These are phyloP conservation scores for Odontocerum albicorne DNA, from an alignment of 2,888 invertebrate genomes.

Conservation along the genomic window DNA sequence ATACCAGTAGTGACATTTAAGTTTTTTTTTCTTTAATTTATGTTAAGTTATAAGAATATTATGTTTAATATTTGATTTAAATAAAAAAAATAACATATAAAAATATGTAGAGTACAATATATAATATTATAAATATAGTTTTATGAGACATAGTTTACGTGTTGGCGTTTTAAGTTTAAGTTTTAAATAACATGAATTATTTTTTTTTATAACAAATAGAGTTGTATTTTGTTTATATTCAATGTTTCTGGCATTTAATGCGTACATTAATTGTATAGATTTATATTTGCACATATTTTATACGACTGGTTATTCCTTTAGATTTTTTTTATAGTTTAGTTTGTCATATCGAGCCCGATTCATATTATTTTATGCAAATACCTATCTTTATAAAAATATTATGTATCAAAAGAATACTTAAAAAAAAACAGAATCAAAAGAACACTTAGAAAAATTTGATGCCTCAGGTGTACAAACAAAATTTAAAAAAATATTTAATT, in stretches of 20 bases:
- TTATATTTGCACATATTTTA: conserved; percentile 9
- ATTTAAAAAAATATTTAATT: too few relatives aligned
- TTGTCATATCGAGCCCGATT: too few relatives aligned
- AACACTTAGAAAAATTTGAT: too few relatives aligned
- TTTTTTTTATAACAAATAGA: conserved; percentile 12
- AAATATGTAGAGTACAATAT: conserved; percentile 26
- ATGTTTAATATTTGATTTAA: conserved; percentile 6
- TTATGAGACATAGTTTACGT: conserved; percentile 17
- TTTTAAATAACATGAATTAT: conserved; percentile 4
- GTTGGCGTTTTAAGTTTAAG: conserved; percentile 16
- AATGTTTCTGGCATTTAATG: conserved; percentile 27
- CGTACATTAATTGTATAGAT: conserved; percentile 16
- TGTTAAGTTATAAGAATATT: conserved; percentile 22
- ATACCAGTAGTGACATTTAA: conserved; percentile 29
- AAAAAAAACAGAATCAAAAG: too few relatives aligned
- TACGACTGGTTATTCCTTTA: conserved; percentile 8
- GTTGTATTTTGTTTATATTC: conserved; percentile 20
- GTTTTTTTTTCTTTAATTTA: conserved; percentile 22
- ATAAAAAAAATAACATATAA: conserved; percentile 14
- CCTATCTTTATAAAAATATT: too few relatives aligned
- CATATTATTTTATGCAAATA: too few relatives aligned
- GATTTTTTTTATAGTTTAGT: conserved; percentile 3
- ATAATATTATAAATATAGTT: conserved; percentile 15
- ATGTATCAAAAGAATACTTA: too few relatives aligned
- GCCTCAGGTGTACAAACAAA: too few relatives aligned